A percentile compares a stretch with the other conserved stretches of the same genome.
phyloP scores from a whole-genome alignment of 2,113 vertebrate species.

The Terrapene triunguis region DNA sequence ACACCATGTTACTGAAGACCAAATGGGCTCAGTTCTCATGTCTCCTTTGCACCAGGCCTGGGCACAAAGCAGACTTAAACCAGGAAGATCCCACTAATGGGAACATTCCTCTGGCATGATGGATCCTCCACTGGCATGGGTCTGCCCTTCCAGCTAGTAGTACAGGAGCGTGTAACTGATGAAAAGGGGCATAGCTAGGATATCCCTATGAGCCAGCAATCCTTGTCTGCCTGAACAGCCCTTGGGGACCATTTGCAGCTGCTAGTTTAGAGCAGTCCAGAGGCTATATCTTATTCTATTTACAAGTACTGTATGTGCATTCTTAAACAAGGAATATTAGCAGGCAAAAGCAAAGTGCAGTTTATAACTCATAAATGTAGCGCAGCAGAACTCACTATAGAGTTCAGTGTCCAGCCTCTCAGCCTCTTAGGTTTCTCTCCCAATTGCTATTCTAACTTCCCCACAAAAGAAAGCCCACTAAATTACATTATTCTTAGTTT shows the following conservation, averaged over 20 bases:
- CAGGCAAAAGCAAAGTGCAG: constrained; percentile 15
- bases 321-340: constrained; percentile 35
- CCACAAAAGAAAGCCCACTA: constrained; percentile 50
- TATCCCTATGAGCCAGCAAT: not conserved
- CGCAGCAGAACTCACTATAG: constrained; percentile 62
- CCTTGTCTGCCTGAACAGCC: not conserved
- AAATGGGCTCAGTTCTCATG: not conserved
- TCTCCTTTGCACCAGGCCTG: not conserved
- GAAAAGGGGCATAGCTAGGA: not conserved
- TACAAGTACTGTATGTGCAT: not conserved
- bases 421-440: constrained; percentile 57
- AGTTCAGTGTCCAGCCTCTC: not conserved
- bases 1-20: not conserved
- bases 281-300: constrained; percentile 15
- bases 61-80: not conserved
- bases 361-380: constrained; percentile 50
- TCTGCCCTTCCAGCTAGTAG: not conserved
- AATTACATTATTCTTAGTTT: constrained; percentile 60
- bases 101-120: not conserved
- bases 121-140: not conserved
- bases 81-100: not conserved
- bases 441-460: constrained; percentile 47
- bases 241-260: not conserved
- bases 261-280: not conserved
- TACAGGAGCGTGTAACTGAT: not conserved